Evolutionary conservation across 1,140 invertebrate genomes (phyloP).

Genomic region (Neocloeon triangulifer): DNA sequence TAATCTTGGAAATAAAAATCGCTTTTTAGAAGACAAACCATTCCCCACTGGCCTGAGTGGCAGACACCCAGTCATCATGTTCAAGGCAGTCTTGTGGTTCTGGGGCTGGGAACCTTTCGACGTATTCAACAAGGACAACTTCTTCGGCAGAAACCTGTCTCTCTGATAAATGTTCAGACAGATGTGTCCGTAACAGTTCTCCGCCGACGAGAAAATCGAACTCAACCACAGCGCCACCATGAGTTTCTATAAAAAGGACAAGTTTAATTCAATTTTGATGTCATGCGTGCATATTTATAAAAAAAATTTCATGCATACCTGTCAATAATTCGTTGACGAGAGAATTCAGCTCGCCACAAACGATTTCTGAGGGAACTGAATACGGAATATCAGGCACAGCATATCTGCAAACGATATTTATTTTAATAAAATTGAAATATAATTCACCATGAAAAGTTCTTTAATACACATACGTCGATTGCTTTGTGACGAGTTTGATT

Average conservation of each 20-base stretch:
- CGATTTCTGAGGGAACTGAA: slow-evolving; percentile 47
- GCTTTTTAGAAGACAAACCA: slow-evolving; percentile 32
- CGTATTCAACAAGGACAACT: slow-evolving; percentile 71
- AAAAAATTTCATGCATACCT: slow-evolving; percentile 21
- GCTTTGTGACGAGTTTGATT: slow-evolving; percentile 56
- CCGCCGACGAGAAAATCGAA: slow-evolving; percentile 77
- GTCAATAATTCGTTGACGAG: slow-evolving; percentile 59
- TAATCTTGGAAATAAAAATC: slow-evolving; percentile 3
- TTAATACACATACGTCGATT: slow-evolving; percentile 38
- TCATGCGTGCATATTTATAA: slow-evolving; percentile 2
- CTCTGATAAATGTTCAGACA: slow-evolving; percentile 45
- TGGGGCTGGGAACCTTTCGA: slow-evolving; percentile 68
- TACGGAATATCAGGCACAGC: slow-evolving; percentile 66
- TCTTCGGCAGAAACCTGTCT: slow-evolving; percentile 45
- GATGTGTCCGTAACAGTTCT: slow-evolving; percentile 45
- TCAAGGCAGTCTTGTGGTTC: slow-evolving; percentile 72
- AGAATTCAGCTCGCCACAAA: slow-evolving; percentile 44
- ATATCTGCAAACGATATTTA: slow-evolving; percentile 46
- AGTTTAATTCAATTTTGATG: slow-evolving; percentile 4
- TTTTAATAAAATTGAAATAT: slow-evolving; percentile 9
- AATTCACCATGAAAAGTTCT: slow-evolving; percentile 5
- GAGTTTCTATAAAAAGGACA: slow-evolving; percentile 13
- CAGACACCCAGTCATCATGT: slow-evolving; percentile 91
- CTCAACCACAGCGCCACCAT: slow-evolving; percentile 25
- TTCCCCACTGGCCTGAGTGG: slow-evolving; percentile 45